phyloP scores from a whole-genome alignment of 2,113 vertebrate species.

The Orientallactaga bullata region DNA sequence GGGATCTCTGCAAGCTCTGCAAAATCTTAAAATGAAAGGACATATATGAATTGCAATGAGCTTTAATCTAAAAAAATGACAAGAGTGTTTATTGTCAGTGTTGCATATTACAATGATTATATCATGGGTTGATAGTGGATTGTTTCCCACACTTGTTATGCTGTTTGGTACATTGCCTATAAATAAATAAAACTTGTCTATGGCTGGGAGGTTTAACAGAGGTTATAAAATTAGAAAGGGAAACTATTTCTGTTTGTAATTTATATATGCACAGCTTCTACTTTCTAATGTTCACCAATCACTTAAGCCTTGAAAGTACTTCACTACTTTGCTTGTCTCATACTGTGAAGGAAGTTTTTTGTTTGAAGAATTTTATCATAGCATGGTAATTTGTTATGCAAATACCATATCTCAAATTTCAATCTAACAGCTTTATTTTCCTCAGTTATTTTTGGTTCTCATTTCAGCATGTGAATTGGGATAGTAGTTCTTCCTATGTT shows the following conservation, averaged over 20 bases:
- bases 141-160: slow-evolving; percentile 2
- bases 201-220: slow-evolving; percentile 11
- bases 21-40: neutral
- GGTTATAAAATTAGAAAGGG: slow-evolving; percentile 41
- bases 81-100: neutral
- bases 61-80: slow-evolving; percentile 19
- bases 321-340: slow-evolving; percentile 41
- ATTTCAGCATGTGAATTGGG: slow-evolving; percentile 50
- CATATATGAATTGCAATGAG: neutral
- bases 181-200: slow-evolving; percentile 49
- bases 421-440: slow-evolving; percentile 63
- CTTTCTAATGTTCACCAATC: neutral
- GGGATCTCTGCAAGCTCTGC: neutral
- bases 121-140: neutral
- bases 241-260: neutral
- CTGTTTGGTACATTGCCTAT: slow-evolving; percentile 41
- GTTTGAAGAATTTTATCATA: slow-evolving; percentile 35
- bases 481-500: slow-evolving; percentile 6
- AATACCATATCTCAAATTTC: slow-evolving; percentile 34
- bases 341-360: slow-evolving; percentile 41
- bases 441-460: slow-evolving; percentile 66
- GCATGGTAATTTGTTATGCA: slow-evolving; percentile 22
- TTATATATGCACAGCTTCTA: neutral
- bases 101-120: slow-evolving; percentile 28
- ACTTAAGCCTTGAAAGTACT: slow-evolving; percentile 14